These are phyloP conservation scores for Drosophila sechellia DNA, from an alignment of 1,140 invertebrate species.

Conservation along the genomic window DNA sequence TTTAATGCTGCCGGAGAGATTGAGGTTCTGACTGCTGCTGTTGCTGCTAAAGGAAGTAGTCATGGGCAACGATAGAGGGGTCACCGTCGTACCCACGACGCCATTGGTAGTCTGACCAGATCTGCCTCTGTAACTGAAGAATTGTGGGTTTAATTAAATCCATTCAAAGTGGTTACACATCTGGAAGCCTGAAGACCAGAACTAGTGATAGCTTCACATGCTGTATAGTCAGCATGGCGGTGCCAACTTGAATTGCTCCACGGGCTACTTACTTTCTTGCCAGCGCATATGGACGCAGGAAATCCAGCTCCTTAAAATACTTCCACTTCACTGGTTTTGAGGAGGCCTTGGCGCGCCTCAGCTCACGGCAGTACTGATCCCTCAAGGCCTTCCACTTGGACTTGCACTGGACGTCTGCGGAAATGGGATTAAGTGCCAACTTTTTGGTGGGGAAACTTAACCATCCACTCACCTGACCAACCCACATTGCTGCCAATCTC, in stretches of 20 bases:
- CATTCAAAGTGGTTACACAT: too few relatives aligned
- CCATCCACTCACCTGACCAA: constrained; percentile 65
- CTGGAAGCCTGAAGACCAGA: too few relatives aligned
- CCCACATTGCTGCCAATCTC: constrained; percentile 72
- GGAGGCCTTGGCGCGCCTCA: constrained; percentile 75
- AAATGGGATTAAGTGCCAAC: neutral
- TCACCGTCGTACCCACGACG: constrained; percentile 7
- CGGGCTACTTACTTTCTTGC: constrained; percentile 66
- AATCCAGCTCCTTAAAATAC: constrained; percentile 80
- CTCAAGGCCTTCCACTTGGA: constrained; percentile 81
- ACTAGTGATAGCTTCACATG: too few relatives aligned
- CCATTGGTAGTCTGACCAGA: constrained; percentile 30
- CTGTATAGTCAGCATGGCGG: too few relatives aligned
- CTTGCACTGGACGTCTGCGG: constrained; percentile 70
- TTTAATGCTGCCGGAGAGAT: constrained; percentile 57
- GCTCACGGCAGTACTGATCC: constrained; percentile 79
- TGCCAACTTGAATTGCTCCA: too few relatives aligned
- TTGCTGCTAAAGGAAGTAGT: constrained; percentile 58
- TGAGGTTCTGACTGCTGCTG: constrained; percentile 61
- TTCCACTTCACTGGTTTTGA: constrained; percentile 78
- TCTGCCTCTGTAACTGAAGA: constrained; percentile 67
- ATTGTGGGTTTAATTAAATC: neutral
- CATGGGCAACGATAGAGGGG: constrained; percentile 25
- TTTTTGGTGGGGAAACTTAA: neutral
- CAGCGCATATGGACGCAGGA: constrained; percentile 75